Evolutionary conservation across 2,113 vertebrate genomes (phyloP).

Genomic region (Corythornis vintsioides): DNA sequence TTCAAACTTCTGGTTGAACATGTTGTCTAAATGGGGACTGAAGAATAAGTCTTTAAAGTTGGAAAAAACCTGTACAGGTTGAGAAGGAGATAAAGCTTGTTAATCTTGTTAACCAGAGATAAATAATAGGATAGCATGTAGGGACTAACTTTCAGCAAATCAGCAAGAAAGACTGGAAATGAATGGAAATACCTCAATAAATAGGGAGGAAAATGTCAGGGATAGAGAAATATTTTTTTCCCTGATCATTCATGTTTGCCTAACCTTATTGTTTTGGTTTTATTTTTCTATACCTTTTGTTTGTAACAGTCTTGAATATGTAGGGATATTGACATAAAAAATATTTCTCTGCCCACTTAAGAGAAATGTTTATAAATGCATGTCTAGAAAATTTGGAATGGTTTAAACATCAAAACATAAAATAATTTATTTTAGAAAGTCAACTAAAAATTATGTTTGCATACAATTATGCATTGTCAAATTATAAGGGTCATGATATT

Average conservation of each 20-base stretch:
- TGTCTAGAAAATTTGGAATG: neutral
- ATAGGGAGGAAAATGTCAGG: neutral
- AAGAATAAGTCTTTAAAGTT: neutral
- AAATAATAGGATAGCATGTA: neutral
- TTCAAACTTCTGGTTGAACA: neutral
- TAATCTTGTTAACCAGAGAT: neutral
- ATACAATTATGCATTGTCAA: neutral
- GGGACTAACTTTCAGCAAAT: neutral
- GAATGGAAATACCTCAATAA: neutral
- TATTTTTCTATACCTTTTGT: neutral
- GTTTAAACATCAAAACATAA: neutral
- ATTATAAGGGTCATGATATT: neutral
- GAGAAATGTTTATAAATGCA: neutral
- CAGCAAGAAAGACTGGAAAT: neutral
- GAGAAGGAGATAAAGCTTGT: neutral
- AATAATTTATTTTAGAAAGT: neutral
- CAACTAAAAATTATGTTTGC: neutral
- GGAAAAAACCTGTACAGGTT: neutral
- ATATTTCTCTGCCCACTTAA: neutral
- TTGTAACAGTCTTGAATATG: neutral
- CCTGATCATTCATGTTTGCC: neutral
- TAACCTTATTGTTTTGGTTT: neutral
- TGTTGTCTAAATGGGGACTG: neutral
- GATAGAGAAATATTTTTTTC: neutral
- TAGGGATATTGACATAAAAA: neutral